Conservation (phyloP, 23 tunicate genomes). For the Trididemnum miniatum region DNA sequence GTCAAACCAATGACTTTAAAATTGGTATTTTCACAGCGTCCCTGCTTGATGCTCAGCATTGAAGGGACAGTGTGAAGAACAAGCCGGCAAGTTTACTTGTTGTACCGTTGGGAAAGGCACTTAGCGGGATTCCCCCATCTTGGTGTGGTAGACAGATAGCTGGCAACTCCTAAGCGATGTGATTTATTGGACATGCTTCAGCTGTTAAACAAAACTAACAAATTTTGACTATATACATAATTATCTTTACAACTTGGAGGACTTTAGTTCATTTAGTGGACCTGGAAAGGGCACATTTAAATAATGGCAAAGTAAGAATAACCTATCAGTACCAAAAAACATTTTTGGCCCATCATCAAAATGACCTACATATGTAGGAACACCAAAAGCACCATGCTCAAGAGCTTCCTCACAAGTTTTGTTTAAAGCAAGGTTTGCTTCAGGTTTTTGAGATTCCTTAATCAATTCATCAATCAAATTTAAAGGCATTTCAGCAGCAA, state of each 20-base stretch:
- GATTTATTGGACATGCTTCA: no score
- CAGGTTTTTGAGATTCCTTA: not conserved
- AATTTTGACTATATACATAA: no score
- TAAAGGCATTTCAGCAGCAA: constrained; percentile 39
- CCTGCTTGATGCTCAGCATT: no score
- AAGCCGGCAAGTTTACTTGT: no score
- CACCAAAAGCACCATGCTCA: constrained; percentile 76
- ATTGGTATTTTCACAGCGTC: no score
- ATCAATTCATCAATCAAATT: constrained; percentile 25
- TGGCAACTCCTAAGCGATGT: no score
- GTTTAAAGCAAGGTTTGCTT: constrained; percentile 44
- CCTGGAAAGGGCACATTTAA: constrained; percentile 48
- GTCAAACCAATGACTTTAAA: no score
- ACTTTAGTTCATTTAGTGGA: constrained; percentile 17
- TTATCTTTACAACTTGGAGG: constrained; percentile 14
- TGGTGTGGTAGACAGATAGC: no score
- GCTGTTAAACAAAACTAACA: no score
- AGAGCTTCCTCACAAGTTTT: constrained; percentile 58
- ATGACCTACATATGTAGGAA: constrained; percentile 86
- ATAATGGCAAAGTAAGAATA: constrained; percentile 77
- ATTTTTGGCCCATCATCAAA: constrained; percentile 54
- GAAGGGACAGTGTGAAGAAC: no score
- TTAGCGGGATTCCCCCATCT: no score
- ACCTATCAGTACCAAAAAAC: constrained; percentile 84
- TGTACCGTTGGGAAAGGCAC: no score